Conservation (phyloP, 37 sponge, comb jelly and placozoan species). For the Ianthella basta region DNA sequence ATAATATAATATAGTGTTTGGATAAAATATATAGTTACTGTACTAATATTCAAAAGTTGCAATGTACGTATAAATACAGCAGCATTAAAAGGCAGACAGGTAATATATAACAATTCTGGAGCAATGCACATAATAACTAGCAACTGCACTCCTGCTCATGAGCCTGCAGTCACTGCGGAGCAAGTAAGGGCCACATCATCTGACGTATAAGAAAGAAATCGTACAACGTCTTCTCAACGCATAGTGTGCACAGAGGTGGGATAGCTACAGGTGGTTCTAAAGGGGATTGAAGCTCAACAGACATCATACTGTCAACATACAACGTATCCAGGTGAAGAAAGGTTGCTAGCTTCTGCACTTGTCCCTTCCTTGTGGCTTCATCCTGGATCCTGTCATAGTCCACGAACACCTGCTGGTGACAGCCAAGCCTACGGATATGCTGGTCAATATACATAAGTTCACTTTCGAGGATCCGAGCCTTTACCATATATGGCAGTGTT, state of each 20-base stretch:
- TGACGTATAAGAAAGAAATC: background rate
- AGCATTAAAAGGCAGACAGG: too few species aligned
- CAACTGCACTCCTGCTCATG: too few species aligned
- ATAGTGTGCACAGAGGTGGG: background rate
- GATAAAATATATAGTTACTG: too few species aligned
- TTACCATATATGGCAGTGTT: constrained; percentile 6
- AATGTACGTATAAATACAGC: too few species aligned
- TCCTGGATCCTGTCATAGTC: background rate
- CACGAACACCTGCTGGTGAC: background rate
- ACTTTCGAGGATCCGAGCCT: background rate
- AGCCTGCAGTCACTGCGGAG: background rate
- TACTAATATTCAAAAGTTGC: too few species aligned
- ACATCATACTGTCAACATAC: background rate
- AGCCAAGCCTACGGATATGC: constrained; percentile 1
- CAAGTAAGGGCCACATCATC: background rate
- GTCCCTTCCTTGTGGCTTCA: background rate
- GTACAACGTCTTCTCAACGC: background rate
- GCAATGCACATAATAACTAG: too few species aligned
- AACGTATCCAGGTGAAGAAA: background rate
- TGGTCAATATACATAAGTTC: constrained; percentile 12
- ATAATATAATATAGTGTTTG: too few species aligned
- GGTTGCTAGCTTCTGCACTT: background rate
- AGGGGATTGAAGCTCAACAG: background rate
- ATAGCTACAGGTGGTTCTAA: background rate
- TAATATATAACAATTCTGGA: too few species aligned